Conservation (phyloP, 1,140 invertebrate genomes). For the Danaus melanippus region DNA sequence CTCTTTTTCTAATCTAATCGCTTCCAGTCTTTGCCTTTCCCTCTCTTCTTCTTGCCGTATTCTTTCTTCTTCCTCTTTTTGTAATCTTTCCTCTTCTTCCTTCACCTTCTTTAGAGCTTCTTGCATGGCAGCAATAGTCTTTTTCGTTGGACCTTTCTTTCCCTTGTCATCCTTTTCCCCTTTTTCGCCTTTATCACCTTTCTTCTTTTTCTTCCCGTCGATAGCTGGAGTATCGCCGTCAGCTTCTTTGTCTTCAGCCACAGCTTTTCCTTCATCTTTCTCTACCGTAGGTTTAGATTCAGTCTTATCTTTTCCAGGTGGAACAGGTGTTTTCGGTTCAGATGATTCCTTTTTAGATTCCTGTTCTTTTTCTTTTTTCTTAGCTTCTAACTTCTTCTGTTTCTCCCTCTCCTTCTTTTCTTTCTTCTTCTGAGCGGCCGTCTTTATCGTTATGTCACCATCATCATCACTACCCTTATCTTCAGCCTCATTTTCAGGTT, state of each 20-base stretch:
- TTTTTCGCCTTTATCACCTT: conserved; percentile 60
- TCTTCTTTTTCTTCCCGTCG: conserved; percentile 75
- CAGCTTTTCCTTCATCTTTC: conserved; percentile 33
- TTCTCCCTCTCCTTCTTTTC: conserved; percentile 90
- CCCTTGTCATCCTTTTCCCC: conserved; percentile 70
- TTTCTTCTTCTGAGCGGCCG: conserved; percentile 88
- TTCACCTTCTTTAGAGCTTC: conserved; percentile 89
- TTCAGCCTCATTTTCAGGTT: conserved; percentile 58
- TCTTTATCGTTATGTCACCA: conserved; percentile 79
- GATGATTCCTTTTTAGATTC: conserved; percentile 49
- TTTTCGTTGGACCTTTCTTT: conserved; percentile 81
- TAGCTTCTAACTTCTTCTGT: conserved; percentile 78
- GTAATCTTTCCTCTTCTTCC: conserved; percentile 88
- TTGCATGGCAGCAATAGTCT: conserved; percentile 90
- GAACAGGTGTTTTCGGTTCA: conserved; percentile 43
- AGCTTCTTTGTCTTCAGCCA: conserved; percentile 24
- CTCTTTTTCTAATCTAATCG: conserved; percentile 86
- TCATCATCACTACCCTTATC: conserved; percentile 72
- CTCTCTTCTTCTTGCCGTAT: conserved; percentile 82
- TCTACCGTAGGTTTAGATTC: conserved; percentile 43
- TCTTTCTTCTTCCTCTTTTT: conserved; percentile 87
- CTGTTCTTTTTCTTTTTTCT: conserved; percentile 72
- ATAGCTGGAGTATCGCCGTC: conserved; percentile 49
- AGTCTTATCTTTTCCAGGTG: conserved; percentile 34
- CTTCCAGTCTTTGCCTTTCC: conserved; percentile 81